These are phyloP conservation scores for Alethe diademata DNA, from an alignment of 2,113 vertebrate species.

Conservation along the genomic window DNA sequence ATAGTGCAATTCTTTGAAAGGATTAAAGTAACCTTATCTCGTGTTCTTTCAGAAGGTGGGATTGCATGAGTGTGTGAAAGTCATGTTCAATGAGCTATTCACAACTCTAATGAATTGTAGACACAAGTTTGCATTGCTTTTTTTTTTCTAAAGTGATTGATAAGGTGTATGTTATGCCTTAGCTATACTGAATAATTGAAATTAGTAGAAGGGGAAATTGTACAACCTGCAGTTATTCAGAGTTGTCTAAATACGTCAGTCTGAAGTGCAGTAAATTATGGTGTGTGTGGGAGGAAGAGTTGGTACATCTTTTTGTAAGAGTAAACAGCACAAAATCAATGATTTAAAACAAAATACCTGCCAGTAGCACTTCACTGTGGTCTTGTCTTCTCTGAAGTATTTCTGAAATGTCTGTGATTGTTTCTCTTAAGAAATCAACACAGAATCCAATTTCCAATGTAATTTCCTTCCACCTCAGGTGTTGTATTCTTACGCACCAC, in stretches of 20 bases:
- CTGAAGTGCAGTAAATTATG: background rate
- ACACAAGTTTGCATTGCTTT: background rate
- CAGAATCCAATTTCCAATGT: background rate
- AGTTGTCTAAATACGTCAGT: background rate
- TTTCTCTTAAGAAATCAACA: background rate
- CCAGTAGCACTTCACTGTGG: background rate
- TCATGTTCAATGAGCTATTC: constrained; percentile 69
- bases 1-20: constrained; percentile 82
- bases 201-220: background rate
- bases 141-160: constrained; percentile 16
- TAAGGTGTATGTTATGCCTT: background rate
- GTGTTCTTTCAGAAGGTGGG: constrained; percentile 76
- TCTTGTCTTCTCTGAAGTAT: background rate
- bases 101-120: constrained; percentile 48
- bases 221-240: background rate
- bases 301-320: background rate
- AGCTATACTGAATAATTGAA: background rate
- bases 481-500: fast-evolving
- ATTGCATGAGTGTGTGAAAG: constrained; percentile 60
- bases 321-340: background rate
- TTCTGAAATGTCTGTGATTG: background rate
- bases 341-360: background rate
- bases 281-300: background rate
- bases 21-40: constrained; percentile 90
- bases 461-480: background rate